These are phyloP conservation scores for Megaceryle alcyon DNA, from an alignment of 2,797 vertebrate genomes.

Conservation along the genomic window DNA sequence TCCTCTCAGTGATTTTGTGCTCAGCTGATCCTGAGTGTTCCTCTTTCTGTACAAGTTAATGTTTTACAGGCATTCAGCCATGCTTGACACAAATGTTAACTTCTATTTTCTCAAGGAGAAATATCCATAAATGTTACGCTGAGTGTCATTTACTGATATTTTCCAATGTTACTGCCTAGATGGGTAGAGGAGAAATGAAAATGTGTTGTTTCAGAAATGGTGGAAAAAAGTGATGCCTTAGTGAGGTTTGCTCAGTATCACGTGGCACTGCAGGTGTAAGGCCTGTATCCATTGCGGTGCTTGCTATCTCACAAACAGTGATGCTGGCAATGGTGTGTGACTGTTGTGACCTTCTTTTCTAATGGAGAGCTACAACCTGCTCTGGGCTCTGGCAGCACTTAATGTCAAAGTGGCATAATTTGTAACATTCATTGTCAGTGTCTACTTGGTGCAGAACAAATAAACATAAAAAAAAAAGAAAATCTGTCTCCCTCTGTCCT, in stretches of 20 bases:
- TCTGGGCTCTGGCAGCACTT: background rate
- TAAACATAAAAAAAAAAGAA: background rate
- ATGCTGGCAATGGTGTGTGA: fast-evolving
- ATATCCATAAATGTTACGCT: background rate
- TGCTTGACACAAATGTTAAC: background rate
- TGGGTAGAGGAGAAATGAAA: background rate
- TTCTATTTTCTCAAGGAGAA: background rate
- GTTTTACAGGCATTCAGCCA: background rate
- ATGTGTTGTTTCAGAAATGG: background rate
- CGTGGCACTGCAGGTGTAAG: background rate
- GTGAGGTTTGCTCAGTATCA: background rate
- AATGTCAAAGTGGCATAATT: background rate
- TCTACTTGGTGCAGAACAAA: background rate
- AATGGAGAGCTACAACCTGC: background rate
- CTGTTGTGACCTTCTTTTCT: background rate
- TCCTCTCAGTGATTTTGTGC: background rate
- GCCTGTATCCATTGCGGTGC: background rate
- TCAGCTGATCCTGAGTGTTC: background rate
- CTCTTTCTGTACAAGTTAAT: background rate
- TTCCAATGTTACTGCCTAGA: background rate
- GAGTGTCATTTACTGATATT: background rate
- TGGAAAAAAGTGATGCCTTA: background rate
- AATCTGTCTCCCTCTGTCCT: background rate
- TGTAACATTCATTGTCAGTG: background rate
- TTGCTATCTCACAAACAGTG: background rate